Conservation (phyloP, 1,140 invertebrate species). For the Drosophila dunni region DNA sequence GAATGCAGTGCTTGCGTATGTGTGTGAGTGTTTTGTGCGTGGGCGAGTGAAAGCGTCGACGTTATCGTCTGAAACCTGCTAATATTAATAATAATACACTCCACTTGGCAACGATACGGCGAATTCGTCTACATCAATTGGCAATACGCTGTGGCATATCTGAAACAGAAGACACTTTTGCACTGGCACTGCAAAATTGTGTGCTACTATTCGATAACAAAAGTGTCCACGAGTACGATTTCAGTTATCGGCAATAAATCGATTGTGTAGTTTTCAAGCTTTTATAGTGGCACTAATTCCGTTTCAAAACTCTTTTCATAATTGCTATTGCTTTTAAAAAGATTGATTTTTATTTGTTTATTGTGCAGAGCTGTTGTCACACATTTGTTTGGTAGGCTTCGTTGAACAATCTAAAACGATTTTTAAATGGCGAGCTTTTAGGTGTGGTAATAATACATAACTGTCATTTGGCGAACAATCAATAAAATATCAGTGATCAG, state of each 20-base stretch:
- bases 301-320: too few species aligned
- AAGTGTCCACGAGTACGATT: conserved; percentile 44
- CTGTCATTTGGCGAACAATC: too few species aligned
- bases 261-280: not conserved
- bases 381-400: too few species aligned
- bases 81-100: conserved; percentile 20
- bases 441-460: too few species aligned
- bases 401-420: too few species aligned
- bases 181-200: conserved; percentile 44
- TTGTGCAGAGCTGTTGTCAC: too few species aligned
- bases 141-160: conserved; percentile 32
- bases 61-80: conserved; percentile 28
- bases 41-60: conserved; percentile 35
- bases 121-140: conserved; percentile 45
- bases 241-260: conserved; percentile 12
- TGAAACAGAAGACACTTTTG: conserved; percentile 16
- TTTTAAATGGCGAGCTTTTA: too few species aligned
- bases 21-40: conserved; percentile 6
- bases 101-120: conserved; percentile 19
- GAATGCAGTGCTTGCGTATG: not conserved
- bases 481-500: too few species aligned
- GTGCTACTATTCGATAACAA: conserved; percentile 32
- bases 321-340: too few species aligned
- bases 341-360: too few species aligned
- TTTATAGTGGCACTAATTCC: too few species aligned